phyloP scores from a whole-genome alignment of 2,797 vertebrate genomes.

The Chelon labrosus region DNA sequence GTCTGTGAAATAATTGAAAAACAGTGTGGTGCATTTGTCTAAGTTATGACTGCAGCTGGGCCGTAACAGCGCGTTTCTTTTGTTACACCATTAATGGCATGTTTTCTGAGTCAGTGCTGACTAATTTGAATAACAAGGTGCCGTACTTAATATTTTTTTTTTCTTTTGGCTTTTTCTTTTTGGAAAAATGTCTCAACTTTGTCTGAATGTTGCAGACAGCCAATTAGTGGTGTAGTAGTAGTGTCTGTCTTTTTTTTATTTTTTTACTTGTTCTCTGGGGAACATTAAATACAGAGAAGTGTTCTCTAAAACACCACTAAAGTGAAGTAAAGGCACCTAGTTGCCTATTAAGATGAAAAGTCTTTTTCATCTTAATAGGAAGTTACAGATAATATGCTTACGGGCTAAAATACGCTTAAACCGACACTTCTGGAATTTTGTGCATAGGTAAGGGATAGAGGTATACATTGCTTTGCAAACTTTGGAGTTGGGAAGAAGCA shows the following conservation, averaged over 20 bases:
- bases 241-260: constrained; percentile 28
- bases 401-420: too few species aligned
- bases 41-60: constrained; percentile 60
- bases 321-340: constrained; percentile 31
- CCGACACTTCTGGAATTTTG: too few species aligned
- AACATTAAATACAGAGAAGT: constrained; percentile 59
- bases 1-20: constrained; percentile 67
- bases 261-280: constrained; percentile 20
- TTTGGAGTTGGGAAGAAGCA: too few species aligned
- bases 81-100: constrained; percentile 69
- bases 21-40: constrained; percentile 61
- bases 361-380: constrained; percentile 10
- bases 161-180: constrained; percentile 27
- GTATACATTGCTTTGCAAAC: too few species aligned
- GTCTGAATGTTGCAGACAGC: constrained; percentile 62
- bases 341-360: constrained; percentile 36
- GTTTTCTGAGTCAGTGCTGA: constrained; percentile 54
- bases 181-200: constrained; percentile 56
- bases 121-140: constrained; percentile 74
- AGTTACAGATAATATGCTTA: too few species aligned
- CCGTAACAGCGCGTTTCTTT: constrained; percentile 46
- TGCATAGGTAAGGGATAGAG: too few species aligned
- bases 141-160: constrained; percentile 43
- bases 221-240: constrained; percentile 64
- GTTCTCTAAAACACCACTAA: constrained; percentile 48